These are phyloP conservation scores for Nymphalis c-album DNA, from an alignment of 2,888 invertebrate genomes.

Conservation along the genomic window DNA sequence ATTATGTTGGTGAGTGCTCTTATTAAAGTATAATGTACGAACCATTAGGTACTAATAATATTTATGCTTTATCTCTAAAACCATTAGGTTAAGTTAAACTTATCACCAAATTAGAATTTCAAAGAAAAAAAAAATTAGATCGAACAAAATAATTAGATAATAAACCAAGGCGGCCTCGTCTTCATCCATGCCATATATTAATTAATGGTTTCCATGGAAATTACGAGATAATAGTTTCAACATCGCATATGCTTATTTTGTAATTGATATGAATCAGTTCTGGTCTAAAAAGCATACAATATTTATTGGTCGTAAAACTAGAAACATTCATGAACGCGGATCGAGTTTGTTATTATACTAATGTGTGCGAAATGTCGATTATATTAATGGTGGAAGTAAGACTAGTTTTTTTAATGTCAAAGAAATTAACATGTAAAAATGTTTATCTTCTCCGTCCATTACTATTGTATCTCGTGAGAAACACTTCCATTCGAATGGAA, in stretches of 20 bases:
- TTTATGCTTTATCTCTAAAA: too few species aligned
- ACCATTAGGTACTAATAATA: too few species aligned
- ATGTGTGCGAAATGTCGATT: conserved; percentile 27
- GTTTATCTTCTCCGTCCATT: not conserved
- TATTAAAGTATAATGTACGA: not conserved
- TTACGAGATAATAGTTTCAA: conserved; percentile 28
- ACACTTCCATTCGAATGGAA: not conserved
- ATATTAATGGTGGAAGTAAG: not conserved
- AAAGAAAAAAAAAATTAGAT: too few species aligned
- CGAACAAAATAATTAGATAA: conserved; percentile 33
- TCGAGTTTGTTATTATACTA: conserved; percentile 23
- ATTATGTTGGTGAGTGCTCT: conserved; percentile 91
- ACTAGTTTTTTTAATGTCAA: conserved; percentile 9
- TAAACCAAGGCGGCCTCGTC: conserved; percentile 22
- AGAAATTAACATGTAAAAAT: not conserved
- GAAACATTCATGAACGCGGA: conserved; percentile 26
- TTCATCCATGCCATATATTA: conserved; percentile 35
- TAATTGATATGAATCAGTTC: conserved; percentile 35
- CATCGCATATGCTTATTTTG: conserved; percentile 25
- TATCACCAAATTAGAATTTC: too few species aligned
- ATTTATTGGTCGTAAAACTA: conserved; percentile 25
- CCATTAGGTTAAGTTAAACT: too few species aligned
- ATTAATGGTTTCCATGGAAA: conserved; percentile 34
- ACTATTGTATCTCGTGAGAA: conserved; percentile 1
- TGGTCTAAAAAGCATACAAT: conserved; percentile 28